Percentiles rank a stretch among this genome's conserved stretches.
These are phyloP conservation scores for Sus cebifrons DNA, from an alignment of 2,797 vertebrate species.

Conservation along the genomic window DNA sequence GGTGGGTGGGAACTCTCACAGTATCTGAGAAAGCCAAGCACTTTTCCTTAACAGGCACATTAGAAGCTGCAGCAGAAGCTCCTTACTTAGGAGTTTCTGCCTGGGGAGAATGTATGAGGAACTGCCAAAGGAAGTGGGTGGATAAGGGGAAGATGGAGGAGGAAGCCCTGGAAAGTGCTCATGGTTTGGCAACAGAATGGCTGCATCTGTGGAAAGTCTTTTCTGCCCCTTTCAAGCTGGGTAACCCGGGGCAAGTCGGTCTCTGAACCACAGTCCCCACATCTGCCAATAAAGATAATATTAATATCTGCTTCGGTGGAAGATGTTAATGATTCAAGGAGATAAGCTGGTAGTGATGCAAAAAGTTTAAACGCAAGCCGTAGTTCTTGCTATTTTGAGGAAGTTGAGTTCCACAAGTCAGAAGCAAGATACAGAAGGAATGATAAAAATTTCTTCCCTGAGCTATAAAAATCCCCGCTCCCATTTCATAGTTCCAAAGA, in stretches of 20 bases:
- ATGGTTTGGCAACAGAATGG: neutral
- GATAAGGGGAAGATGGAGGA: neutral
- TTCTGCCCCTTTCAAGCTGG: neutral
- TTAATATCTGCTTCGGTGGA: neutral
- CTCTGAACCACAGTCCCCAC: neutral
- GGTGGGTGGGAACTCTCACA: slow-evolving; percentile 70
- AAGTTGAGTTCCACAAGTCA: neutral
- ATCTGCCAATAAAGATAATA: neutral
- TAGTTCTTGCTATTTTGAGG: neutral
- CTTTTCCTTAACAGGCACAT: slow-evolving; percentile 75
- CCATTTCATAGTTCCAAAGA: slow-evolving; percentile 1
- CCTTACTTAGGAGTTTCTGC: slow-evolving; percentile 63
- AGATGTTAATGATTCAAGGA: neutral
- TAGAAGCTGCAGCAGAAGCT: neutral
- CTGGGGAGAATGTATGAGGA: neutral
- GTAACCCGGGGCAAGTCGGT: neutral
- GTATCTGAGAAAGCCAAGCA: slow-evolving; percentile 37
- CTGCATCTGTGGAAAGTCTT: neutral
- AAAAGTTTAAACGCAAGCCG: neutral
- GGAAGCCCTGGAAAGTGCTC: neutral
- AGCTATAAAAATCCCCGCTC: neutral
- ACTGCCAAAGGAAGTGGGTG: neutral
- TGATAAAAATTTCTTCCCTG: neutral
- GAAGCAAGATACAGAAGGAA: slow-evolving; percentile 41
- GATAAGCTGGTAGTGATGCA: neutral